These are phyloP conservation scores for Arge pagana DNA, from an alignment of 2,888 invertebrate genomes.

Conservation along the genomic window DNA sequence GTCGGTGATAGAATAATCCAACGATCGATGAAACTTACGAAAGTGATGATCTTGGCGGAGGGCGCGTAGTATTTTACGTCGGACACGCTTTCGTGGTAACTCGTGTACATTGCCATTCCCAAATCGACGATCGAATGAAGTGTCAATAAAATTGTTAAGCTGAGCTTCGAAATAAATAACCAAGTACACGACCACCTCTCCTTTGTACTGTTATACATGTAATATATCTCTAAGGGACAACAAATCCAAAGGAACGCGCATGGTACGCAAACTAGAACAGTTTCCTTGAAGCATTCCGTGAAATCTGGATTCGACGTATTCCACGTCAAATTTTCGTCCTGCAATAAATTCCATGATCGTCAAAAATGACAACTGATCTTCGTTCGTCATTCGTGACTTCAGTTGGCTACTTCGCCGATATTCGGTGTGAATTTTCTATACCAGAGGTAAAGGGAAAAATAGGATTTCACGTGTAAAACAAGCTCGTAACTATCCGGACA, in stretches of 20 bases:
- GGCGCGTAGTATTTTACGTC: constrained; percentile 80
- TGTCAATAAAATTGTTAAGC: constrained; percentile 68
- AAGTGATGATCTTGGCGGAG: constrained; percentile 75
- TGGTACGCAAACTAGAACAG: constrained; percentile 87
- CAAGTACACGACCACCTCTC: constrained; percentile 74
- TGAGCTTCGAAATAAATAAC: constrained; percentile 72
- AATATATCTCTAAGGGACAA: constrained; percentile 74
- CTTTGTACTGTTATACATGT: constrained; percentile 76
- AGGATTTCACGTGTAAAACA: too few species aligned
- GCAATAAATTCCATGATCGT: constrained; percentile 56
- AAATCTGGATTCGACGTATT: constrained; percentile 81
- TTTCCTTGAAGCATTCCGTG: constrained; percentile 90
- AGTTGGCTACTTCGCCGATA: too few species aligned
- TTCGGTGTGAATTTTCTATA: too few species aligned
- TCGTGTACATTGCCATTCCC: constrained; percentile 65
- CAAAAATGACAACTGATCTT: too few species aligned
- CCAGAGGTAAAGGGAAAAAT: too few species aligned
- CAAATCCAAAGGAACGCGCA: constrained; percentile 83
- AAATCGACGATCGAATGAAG: constrained; percentile 72
- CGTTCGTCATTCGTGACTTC: too few species aligned
- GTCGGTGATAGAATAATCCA: background rate
- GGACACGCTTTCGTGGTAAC: constrained; percentile 62
- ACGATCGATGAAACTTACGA: constrained; percentile 70
- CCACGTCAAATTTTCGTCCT: constrained; percentile 83
- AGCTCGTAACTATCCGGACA: too few species aligned